Evolutionary conservation across 2,797 vertebrate genomes (phyloP).

Genomic region (Tolypeutes matacus): DNA sequence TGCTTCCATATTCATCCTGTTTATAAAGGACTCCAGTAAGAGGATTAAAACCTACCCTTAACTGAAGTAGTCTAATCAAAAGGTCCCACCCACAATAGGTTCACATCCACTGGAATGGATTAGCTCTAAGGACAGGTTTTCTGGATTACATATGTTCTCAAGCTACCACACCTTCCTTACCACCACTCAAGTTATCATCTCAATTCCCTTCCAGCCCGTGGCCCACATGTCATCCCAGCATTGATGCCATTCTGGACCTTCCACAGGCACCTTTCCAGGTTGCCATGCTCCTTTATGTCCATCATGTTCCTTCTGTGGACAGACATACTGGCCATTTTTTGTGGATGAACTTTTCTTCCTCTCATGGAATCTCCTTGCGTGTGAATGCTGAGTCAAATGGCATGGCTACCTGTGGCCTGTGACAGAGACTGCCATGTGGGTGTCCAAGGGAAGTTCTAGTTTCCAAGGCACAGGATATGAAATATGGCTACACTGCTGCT

Average conservation of each 20-base stretch:
- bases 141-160: no score
- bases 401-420: background rate
- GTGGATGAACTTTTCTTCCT: background rate
- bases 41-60: no score
- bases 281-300: background rate
- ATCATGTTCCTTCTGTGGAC: background rate
- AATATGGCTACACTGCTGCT: background rate
- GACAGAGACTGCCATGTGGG: background rate
- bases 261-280: background rate
- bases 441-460: background rate
- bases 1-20: no score
- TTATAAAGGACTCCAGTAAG: no score
- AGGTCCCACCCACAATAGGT: no score
- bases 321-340: slow-evolving; percentile 4
- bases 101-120: no score
- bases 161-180: background rate
- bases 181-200: background rate
- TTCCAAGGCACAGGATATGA: background rate
- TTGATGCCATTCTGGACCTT: background rate
- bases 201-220: background rate
- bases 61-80: no score
- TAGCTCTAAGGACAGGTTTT: no score
- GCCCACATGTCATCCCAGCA: background rate
- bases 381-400: background rate
- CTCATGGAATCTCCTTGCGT: background rate